These are phyloP conservation scores for Melanaphis sacchari DNA, from an alignment of 1,140 invertebrate genomes.

Conservation along the genomic window DNA sequence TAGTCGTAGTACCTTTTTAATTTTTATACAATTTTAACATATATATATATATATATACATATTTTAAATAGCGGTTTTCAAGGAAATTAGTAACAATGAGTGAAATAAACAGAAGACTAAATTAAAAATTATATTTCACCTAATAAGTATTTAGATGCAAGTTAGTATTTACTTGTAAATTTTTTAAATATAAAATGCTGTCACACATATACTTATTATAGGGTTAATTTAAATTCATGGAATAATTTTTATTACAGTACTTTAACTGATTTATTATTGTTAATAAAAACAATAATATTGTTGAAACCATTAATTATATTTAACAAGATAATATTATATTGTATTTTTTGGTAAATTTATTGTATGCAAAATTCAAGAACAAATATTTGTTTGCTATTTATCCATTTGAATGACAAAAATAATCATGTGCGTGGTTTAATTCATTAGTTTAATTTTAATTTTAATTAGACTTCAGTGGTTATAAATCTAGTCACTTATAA, in stretches of 20 bases:
- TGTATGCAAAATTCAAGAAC: neutral
- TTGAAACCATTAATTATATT: neutral
- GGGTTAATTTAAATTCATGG: neutral
- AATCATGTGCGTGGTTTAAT: neutral
- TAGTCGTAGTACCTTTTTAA: no score
- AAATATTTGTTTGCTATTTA: neutral
- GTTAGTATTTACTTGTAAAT: neutral
- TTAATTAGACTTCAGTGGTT: neutral
- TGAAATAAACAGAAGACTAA: neutral
- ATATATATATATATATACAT: no score
- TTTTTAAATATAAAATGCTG: neutral
- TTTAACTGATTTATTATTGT: neutral
- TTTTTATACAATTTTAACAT: no score
- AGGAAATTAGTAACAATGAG: neutral
- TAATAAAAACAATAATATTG: neutral
- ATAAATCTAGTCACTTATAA: neutral
- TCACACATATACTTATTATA: neutral
- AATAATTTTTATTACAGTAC: neutral
- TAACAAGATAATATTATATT: neutral
- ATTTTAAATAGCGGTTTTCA: no score
- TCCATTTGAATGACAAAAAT: neutral
- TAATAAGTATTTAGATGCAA: neutral
- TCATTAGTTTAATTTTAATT: neutral
- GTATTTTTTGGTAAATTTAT: neutral
- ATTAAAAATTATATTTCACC: neutral